Evolutionary conservation across 2,113 vertebrate genomes (phyloP), one percentile per base, ranked within the genome.

Genomic region (Sterrhoptilus dennistouni): DNA sequence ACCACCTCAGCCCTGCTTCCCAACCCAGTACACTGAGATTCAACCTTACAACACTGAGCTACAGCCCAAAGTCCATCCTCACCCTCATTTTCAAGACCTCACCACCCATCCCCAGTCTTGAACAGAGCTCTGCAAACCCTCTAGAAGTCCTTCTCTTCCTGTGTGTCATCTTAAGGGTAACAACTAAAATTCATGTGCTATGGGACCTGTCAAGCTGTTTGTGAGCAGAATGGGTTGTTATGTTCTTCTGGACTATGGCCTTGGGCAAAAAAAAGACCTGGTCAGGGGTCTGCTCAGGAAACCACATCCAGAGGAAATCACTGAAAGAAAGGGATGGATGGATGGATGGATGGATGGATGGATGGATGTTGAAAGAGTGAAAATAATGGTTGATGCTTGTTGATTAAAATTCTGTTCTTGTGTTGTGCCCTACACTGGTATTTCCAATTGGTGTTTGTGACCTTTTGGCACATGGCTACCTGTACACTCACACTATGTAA

Each of bases 401-500:
- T 60, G 47, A n/a, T 64, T 63, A 19, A 42, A 87, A 52, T 69
- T 60, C 25, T 56, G 44, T 24, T 68, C 47, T 74, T 52, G 22
- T 63, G 54, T 42, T 79, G 33, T 81, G 38, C 53, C 31, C 44
- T 53, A 1, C 8, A 8, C 31, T 68, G 25, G 29, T 40, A 36
- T 76, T 57, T 83, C 64, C 20, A 45, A 23, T 60, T 77, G 33
- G 19, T 8, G 19, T 78, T 77, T 52, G 22, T 36, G 33, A 70
- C 60, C 17, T 59, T 91, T 72, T 63, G 42, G 27, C 59, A 31
- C 2, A 0, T 35, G 45, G 49, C n/a, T 56, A 33, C 31, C 36
- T 76, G 53, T 68, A 21, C 2, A 2, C n/a, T 5, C 53, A 47
- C 0, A 0, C 9, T 60, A 1, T 50, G 38, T 72, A 33, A 63